Evolutionary conservation across 2,113 vertebrate genomes (phyloP).

Genomic region (Microtus richardsoni): DNA sequence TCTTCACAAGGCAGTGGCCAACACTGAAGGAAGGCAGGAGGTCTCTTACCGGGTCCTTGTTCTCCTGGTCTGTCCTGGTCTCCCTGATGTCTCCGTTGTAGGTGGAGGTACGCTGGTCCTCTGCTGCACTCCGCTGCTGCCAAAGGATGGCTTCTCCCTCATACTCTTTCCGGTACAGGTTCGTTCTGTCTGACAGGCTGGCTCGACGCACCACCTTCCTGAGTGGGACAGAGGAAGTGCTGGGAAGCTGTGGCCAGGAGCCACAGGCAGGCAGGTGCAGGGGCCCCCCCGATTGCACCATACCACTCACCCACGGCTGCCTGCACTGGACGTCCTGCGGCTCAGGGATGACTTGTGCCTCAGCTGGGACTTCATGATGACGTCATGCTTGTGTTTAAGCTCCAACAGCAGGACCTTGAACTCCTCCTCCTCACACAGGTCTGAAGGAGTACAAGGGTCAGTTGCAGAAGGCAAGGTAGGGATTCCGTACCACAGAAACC

Average conservation of each 20-base stretch:
- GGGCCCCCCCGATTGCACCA: accelerated
- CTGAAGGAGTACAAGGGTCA: constrained; percentile 81
- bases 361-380: constrained; percentile 98
- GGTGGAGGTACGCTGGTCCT: constrained; percentile 85
- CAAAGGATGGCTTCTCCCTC: constrained; percentile 98
- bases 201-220: constrained; percentile 98
- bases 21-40: background rate
- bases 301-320: constrained; percentile 94
- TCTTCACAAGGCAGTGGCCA: background rate
- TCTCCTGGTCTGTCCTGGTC: constrained; percentile 93
- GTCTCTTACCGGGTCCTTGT: constrained; percentile 89
- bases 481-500: background rate
- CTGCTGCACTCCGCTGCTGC: constrained; percentile 91
- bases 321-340: constrained; percentile 95
- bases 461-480: background rate
- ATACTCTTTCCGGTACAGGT: constrained; percentile 96
- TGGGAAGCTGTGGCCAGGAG: background rate
- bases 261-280: background rate
- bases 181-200: constrained; percentile 96
- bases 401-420: constrained; percentile 95
- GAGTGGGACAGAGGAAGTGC: constrained; percentile 43
- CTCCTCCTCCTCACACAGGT: constrained; percentile 98
- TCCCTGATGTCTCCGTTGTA: constrained; percentile 89
- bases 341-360: constrained; percentile 98
- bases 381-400: constrained; percentile 97